phyloP scores from a whole-genome alignment of 2,797 vertebrate genomes.

The Clarias pachynema region DNA sequence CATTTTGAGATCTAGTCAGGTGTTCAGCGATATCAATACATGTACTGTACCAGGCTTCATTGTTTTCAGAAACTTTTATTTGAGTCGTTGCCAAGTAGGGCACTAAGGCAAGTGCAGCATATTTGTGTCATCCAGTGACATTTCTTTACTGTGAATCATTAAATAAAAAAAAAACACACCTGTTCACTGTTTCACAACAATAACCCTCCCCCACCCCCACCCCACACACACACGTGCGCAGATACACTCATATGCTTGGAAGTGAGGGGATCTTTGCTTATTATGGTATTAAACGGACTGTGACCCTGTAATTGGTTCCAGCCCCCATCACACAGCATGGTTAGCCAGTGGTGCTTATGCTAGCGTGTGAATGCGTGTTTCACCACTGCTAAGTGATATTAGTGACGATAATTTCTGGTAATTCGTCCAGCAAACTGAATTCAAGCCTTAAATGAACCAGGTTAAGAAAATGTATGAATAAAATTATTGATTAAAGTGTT shows the following conservation, averaged over 20 bases:
- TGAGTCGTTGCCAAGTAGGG: slow-evolving; percentile 3
- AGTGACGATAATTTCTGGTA: neutral
- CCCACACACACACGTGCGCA: slow-evolving; percentile 13
- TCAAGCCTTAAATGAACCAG: neutral
- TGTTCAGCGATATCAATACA: neutral
- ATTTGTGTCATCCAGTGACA: neutral
- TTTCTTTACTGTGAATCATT: slow-evolving; percentile 7
- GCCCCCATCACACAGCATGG: slow-evolving; percentile 6
- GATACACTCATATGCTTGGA: neutral
- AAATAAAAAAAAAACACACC: neutral
- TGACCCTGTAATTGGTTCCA: slow-evolving; percentile 35
- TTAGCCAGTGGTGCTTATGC: slow-evolving; percentile 12
- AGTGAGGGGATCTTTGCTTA: slow-evolving; percentile 11
- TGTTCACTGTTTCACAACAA: neutral
- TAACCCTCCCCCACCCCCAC: neutral
- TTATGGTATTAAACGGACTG: slow-evolving; percentile 28
- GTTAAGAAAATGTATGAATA: neutral
- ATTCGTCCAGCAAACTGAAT: neutral
- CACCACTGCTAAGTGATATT: neutral
- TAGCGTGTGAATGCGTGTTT: neutral
- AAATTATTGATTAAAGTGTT: neutral
- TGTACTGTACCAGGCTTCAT: neutral
- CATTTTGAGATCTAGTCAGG: neutral
- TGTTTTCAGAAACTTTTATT: neutral
- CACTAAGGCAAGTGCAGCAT: neutral